Evolutionary conservation across 2,888 invertebrate genomes (phyloP), one percentile per base, ranked within the genome.

Genomic region (Andrena flavipes): DNA sequence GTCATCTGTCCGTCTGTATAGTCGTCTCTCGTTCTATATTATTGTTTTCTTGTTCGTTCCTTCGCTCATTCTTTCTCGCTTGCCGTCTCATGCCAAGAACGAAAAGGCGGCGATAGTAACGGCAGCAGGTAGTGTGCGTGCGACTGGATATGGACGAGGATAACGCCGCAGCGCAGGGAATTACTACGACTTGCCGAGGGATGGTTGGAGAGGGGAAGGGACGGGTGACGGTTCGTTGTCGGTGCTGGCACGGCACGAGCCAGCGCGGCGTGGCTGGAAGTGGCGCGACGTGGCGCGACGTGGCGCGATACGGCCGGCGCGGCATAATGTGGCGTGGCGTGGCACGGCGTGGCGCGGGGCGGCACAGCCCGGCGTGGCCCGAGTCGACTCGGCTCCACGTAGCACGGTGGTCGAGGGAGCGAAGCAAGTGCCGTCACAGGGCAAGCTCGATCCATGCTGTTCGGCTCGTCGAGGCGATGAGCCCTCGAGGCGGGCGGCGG

Each of bases 381-480:
- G 35, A 5, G 63, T 54, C 68, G 49, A 33, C 65, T 49, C 33
- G 71, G 72, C 63, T 73, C 20, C 77, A 68, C 73, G 76, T 51
- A 72, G 76, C 71, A 49, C 71, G 76, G 65, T 75, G 70, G 76
- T 35, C 70, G 77, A 72, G 76, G 77, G 75, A 68, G 69, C 48
- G 73, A 69, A 63, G 87, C 78, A 71, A 80, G 76, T 75, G 60
- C 75, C 82, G 83, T 77, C 73, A 79, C 84, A 75, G 87, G 77
- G 80, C 84, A 80, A 84, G 80, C 76, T 84, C 82, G 87, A 81
- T 81, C 88, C 91, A 89, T 89, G 90, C 90, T 87, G 90, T 88
- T 91, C 90, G 89, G 88, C 87, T 90, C 90, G 92, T 88, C 89
- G 91, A 92, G 89, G 91, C 91, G 92, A 92, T 91, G 92, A 92